Conservation (phyloP, 2,888 invertebrate genomes). For the Sarcophaga rosellei region DNA sequence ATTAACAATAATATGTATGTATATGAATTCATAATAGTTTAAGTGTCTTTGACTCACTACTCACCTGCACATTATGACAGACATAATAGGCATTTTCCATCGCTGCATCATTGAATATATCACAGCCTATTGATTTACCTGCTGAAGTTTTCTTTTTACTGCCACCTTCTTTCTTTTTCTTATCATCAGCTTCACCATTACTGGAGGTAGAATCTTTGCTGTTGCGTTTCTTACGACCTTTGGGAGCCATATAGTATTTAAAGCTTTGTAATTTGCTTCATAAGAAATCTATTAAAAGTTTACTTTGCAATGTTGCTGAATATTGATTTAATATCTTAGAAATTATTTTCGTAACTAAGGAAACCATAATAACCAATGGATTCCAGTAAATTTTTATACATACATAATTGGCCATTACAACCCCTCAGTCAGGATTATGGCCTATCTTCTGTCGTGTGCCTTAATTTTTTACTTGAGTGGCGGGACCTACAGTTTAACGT, state of each 20-base stretch:
- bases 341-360: too few species aligned
- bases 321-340: not conserved
- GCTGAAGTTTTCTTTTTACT: slow-evolving; percentile 82
- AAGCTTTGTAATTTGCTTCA: not conserved
- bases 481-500: too few species aligned
- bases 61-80: slow-evolving; percentile 94
- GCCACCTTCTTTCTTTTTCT: slow-evolving; percentile 82
- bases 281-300: not conserved
- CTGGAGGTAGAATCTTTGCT: slow-evolving; percentile 82
- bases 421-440: too few species aligned
- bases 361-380: too few species aligned
- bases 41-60: slow-evolving; percentile 2
- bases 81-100: slow-evolving; percentile 97
- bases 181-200: slow-evolving; percentile 78
- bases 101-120: slow-evolving; percentile 93
- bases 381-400: too few species aligned
- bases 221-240: slow-evolving; percentile 83
- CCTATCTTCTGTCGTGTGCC: too few species aligned
- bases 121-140: slow-evolving; percentile 87
- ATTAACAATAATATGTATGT: slow-evolving; percentile 12
- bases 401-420: too few species aligned
- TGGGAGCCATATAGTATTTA: slow-evolving; percentile 80
- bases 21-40: not conserved
- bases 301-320: not conserved
- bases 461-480: too few species aligned